A percentile compares a stretch with the other conserved stretches of the same genome.
phyloP scores from a whole-genome alignment of 1,140 invertebrate species.

The Drosophila sulfurigaster region DNA sequence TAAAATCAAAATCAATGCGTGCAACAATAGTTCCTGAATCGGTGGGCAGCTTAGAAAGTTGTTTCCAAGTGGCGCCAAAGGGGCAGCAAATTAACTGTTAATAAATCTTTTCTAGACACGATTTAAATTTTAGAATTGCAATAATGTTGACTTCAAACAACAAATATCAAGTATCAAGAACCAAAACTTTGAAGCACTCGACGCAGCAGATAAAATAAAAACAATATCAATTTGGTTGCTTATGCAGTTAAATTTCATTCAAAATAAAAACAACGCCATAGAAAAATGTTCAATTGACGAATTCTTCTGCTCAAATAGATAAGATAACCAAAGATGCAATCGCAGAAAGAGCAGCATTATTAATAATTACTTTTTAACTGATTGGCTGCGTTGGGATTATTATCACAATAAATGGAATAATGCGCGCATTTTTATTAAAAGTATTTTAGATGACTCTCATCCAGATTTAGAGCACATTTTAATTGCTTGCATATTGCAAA shows the following conservation, averaged over 20 bases:
- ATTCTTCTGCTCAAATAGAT: background rate
- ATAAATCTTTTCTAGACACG: constrained; percentile 14
- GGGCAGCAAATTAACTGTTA: background rate
- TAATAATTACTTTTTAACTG: constrained; percentile 6
- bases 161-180: too few relatives aligned
- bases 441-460: constrained; percentile 25
- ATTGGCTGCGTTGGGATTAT: background rate
- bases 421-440: background rate
- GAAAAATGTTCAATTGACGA: background rate
- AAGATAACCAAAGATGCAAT: constrained; percentile 6
- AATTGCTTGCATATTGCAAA: constrained; percentile 15
- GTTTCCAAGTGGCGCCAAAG: constrained; percentile 32
- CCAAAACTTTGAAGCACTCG: too few relatives aligned
- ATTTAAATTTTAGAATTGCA: too few relatives aligned
- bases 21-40: constrained; percentile 17
- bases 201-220: too few relatives aligned
- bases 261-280: too few relatives aligned
- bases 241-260: too few relatives aligned
- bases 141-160: background rate
- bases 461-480: constrained; percentile 32
- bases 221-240: too few relatives aligned
- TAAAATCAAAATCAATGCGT: constrained; percentile 2
- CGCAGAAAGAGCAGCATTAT: background rate
- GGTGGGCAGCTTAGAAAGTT: constrained; percentile 29
- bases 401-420: constrained; percentile 4